Evolutionary conservation across 2,888 invertebrate species (phyloP).

Genomic region (Agonopterix subpropinquella): DNA sequence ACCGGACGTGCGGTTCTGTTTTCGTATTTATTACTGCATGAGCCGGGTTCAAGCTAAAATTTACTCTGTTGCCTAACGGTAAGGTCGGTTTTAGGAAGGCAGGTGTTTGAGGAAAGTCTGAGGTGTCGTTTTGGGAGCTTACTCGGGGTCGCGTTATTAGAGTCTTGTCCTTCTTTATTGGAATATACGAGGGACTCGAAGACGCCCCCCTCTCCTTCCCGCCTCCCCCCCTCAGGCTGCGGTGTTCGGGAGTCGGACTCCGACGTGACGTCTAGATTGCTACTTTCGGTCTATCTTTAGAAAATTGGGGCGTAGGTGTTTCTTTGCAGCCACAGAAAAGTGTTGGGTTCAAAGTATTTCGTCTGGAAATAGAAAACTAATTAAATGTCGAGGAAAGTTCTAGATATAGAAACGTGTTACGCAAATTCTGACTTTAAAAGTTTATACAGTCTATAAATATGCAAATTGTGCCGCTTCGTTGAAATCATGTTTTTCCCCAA

Average conservation of each 20-base stretch:
- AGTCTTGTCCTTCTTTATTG: constrained; percentile 65
- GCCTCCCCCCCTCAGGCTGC: constrained; percentile 11
- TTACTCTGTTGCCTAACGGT: constrained; percentile 13
- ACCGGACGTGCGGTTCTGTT: constrained; percentile 53
- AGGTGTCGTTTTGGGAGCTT: constrained; percentile 64
- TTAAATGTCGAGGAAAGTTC: too few relatives aligned
- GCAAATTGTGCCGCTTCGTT: too few relatives aligned
- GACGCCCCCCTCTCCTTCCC: constrained; percentile 14
- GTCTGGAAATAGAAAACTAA: too few relatives aligned
- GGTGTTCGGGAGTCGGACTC: constrained; percentile 9
- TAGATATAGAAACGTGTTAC: too few relatives aligned
- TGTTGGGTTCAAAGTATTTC: too few relatives aligned
- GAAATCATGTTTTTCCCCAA: too few relatives aligned
- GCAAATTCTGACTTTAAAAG: too few relatives aligned
- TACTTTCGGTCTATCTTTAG: background rate
- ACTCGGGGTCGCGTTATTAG: constrained; percentile 59
- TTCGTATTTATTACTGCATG: constrained; percentile 47
- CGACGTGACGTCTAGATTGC: constrained; percentile 1
- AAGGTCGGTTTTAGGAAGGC: constrained; percentile 27
- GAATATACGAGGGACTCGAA: constrained; percentile 49
- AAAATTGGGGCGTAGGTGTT: constrained; percentile 1
- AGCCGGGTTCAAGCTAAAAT: constrained; percentile 11
- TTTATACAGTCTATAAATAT: too few relatives aligned
- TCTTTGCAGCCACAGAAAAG: background rate
- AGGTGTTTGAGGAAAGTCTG: constrained; percentile 28